phyloP scores from a whole-genome alignment of 2,113 vertebrate species.

The Hippocampus mohnikei region DNA sequence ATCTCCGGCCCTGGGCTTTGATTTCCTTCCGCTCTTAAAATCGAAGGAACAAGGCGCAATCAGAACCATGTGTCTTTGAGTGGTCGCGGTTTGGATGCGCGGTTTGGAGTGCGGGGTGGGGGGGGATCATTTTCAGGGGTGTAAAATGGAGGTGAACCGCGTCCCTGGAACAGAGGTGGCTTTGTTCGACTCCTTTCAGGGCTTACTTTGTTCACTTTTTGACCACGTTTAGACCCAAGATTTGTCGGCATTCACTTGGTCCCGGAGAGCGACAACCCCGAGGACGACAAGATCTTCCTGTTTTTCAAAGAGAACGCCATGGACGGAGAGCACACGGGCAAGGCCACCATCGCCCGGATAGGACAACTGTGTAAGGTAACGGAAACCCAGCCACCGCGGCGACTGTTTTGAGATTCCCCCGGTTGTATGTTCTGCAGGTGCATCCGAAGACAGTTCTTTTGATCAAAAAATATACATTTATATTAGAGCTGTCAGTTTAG shows the following conservation, averaged over 20 bases:
- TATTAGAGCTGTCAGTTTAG: too few relatives aligned
- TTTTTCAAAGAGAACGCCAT: conserved; percentile 98
- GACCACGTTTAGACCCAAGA: conserved; percentile 80
- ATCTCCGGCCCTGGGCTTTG: conserved; percentile 35
- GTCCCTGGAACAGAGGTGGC: conserved; percentile 21
- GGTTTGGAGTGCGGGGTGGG: conserved; percentile 43
- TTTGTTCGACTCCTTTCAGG: conserved; percentile 12
- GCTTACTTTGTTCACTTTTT: neutral
- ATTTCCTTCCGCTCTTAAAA: conserved; percentile 43
- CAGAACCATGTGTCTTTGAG: conserved; percentile 54
- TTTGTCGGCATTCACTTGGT: conserved; percentile 88
- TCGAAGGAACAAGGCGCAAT: conserved; percentile 41
- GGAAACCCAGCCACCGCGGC: conserved; percentile 20
- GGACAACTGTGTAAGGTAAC: conserved; percentile 98
- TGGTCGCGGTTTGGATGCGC: conserved; percentile 48
- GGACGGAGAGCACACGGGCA: conserved; percentile 92
- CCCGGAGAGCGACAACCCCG: conserved; percentile 95
- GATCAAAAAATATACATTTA: too few relatives aligned
- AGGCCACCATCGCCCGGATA: conserved; percentile 93
- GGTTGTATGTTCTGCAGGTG: too few relatives aligned
- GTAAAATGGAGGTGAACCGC: conserved; percentile 42
- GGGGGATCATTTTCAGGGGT: conserved; percentile 44
- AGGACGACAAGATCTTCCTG: conserved; percentile 97
- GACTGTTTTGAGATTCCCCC: too few relatives aligned
- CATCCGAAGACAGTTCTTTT: too few relatives aligned